Base-by-base conservation (phyloP, 2,888 invertebrate genomes). In the Cartodere bifasciata region DNA sequence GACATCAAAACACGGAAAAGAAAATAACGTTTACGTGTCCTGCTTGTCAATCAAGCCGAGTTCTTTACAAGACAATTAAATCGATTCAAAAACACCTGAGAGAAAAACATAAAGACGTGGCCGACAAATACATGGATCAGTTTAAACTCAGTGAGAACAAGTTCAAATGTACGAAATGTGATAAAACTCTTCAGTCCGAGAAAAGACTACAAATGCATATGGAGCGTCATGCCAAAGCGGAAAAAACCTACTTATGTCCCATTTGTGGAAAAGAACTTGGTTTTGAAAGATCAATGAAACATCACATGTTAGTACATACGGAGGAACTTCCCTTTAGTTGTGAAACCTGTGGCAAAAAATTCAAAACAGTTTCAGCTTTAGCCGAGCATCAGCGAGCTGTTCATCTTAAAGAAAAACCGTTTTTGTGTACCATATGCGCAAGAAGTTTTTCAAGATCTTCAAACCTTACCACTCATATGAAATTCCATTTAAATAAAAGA, bases 401-500 rank as follows among this genome's bases (percentile, higher is more conserved):
- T 36, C 70, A 70, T 32, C 68, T 68, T 0, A 68, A 70, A 4
- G 67, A 70, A 37, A 58, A 58, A 30, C 55, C 69, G 10, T 67
- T 61, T 42, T 64, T 63, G 31, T 74, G 72, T 38, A 31, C 39
- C 13, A 29, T 48, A 2, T 53, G 53, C 34, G 29, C 25, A 3
- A 50, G 44, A 16, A 43, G 39, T n/a, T 55, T 49, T 35, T 43
- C 43, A n/a, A 47, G 49, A 2, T 47, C 44, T 22, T 39, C 43
- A 4, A 36, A n/a, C 44, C 12, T 37, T 52, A 11, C 49, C 38
- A 27, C 37, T 37, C 4, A 53, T 53, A 33, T 9, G n/a, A n/a
- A n/a, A n/a, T n/a, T n/a, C n/a, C n/a, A n/a, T n/a, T n/a, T n/a
- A n/a, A n/a, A n/a, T n/a, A n/a, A n/a, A 9, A 13, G 10, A 9